These are phyloP conservation scores for Tolmerus cingulatus DNA, from an alignment of 2,888 invertebrate genomes.

Conservation along the genomic window DNA sequence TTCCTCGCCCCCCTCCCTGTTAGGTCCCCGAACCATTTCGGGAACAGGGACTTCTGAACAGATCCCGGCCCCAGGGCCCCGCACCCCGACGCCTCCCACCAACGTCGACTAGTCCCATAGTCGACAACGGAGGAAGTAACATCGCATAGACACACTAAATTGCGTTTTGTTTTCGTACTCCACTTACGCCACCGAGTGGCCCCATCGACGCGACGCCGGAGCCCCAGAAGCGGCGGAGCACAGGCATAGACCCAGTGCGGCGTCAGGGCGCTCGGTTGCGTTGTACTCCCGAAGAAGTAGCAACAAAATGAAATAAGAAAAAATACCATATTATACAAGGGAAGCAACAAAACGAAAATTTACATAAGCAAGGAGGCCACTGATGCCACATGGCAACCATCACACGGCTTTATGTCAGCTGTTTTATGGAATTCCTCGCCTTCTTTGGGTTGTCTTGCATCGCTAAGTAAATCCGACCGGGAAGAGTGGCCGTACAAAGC, in stretches of 20 bases:
- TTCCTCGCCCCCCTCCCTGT: neutral
- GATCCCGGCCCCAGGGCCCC: neutral
- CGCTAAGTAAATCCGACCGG: neutral
- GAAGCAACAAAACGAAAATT: neutral
- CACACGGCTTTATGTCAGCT: constrained; percentile 25
- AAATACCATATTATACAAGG: neutral
- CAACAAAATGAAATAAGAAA: neutral
- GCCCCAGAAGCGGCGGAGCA: neutral
- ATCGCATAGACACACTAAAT: constrained; percentile 12
- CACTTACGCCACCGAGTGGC: neutral
- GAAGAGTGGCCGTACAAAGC: neutral
- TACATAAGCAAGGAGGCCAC: constrained; percentile 17
- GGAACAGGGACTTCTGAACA: neutral
- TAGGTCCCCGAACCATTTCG: neutral
- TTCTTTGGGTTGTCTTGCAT: neutral
- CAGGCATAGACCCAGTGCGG: neutral
- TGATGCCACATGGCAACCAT: constrained; percentile 28
- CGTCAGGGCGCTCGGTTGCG: neutral
- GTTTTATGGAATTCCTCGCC: constrained; percentile 32
- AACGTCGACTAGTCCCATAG: neutral
- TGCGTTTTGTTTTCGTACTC: constrained; percentile 31
- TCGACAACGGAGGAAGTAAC: constrained; percentile 2
- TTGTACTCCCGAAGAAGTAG: neutral
- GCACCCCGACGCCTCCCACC: neutral
- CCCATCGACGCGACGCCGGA: neutral